Evolutionary conservation across 2,888 invertebrate genomes (phyloP), one percentile per base, ranked within the genome.

Genomic region (Lumbricus terrestris): DNA sequence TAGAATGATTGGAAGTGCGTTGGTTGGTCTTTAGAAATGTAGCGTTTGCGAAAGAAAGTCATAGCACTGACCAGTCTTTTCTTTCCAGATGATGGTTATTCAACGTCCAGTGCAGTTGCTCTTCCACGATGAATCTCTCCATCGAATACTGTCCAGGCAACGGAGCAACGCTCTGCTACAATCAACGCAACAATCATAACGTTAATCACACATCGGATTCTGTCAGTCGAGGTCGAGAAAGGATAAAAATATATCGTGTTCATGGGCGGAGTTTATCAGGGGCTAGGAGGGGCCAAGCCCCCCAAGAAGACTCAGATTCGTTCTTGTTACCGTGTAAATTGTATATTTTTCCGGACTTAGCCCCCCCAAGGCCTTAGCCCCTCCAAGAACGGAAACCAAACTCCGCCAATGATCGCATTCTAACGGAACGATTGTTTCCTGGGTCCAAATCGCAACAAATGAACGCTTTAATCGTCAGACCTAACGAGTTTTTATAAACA

Each of bases 111-210:
- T 97, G 97, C 54, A 99, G 96, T 94, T 99, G 99, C 95, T 99
- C 99, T 95, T 99, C 99, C 93, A 99, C 98, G 1, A 99, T 96
- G 95, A 98, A 99, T 91, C 99, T 96, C 95, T 99, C 99, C 92
- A 99, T 98, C 0, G 99, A 98, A 95, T 99, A 98, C 35, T 98
- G 97, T 69, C 98, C 99, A 0, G 99, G 99, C 90, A 99, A 95
- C 88, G 95, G 95, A 15, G 95, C 95, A 16, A 69, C 20, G 23
- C 88, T 88, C 91, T 91, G 42, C 20, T 11, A 69, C 5, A 69
- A 69, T n/a, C 29, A n/a, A 69, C 29, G 16, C n/a, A 69, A 11
- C 29, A 69, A 69, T 11, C 69, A n/a, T n/a, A n/a, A 8, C n/a
- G 29, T 69, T n/a, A 69, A 69, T 69, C 69, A 69, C 6, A 5